Base-by-base conservation (phyloP, 2,113 vertebrate genomes). In the Neofelis nebulosa region DNA sequence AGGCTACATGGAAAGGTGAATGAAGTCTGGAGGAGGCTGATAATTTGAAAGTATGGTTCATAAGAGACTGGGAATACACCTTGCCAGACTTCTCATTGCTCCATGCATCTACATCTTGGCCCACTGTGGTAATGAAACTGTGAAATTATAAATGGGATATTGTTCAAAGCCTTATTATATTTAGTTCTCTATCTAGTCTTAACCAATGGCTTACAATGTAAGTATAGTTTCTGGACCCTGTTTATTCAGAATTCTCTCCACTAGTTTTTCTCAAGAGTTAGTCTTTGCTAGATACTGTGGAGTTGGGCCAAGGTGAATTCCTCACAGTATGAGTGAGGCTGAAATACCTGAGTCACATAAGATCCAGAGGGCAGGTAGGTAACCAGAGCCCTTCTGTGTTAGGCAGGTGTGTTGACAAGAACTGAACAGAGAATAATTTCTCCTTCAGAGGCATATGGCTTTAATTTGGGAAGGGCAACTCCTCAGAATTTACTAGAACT, bases 201-300 rank as follows among this genome's bases (percentile, higher is more conserved):
- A 94, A 82, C 48, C 55, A 79, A 83, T 18, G 19, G 48, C 36
- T 71, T 90, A 27, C 0, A 13, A 57, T 16, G 52, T 11, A 84
- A 80, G 52, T 82, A 61, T 27, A 31, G n/a, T 89, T 73, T 94
- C n/a, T 92, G 73, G 92, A 68, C 16, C 1, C 45, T 11, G 0
- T 85, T 96, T 83, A 86, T 92, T 83, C 71, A 92, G 57, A 95
- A n/a, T 61, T 12, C 55, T 89, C 29, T 36, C 48, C 10, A 65
- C 21, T 81, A 48, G 69, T 76, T 96, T 97, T 76, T 63, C 61
- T 63, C 15, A 78, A 66, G 48, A 89, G 6, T 76, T 36, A 25
- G n/a, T 85, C 73, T 79, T 79, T 82, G 29, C 71, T 87, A 66
- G 73, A 91, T 79, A 81, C 41, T 15, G 13, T 66, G 27, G 45